A percentile compares a stretch with the other conserved stretches of the same genome.
Evolutionary conservation across 2,797 vertebrate species (phyloP).

Genomic region (Antennarius maculatus): DNA sequence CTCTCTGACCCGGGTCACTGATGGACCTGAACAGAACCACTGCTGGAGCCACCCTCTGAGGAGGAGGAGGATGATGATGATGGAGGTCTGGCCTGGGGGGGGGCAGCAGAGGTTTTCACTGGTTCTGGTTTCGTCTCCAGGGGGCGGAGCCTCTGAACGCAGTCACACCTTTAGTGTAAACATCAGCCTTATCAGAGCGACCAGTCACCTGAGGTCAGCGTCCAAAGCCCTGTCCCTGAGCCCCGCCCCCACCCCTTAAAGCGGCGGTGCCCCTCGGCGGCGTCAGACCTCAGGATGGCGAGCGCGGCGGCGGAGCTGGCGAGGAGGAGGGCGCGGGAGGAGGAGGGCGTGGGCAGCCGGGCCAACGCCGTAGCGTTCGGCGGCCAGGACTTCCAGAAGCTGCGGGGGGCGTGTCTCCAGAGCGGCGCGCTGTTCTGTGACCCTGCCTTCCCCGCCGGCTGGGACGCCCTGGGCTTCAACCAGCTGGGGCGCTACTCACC

Average conservation of each 20-base stretch:
- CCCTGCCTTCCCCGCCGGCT: slow-evolving; percentile 79
- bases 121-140: too few species aligned
- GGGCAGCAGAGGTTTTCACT: too few species aligned
- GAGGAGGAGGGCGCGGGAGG: slow-evolving; percentile 67
- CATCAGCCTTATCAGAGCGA: neutral
- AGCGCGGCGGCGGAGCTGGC: slow-evolving; percentile 62
- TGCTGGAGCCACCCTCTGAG: too few species aligned
- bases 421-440: slow-evolving; percentile 82
- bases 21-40: too few species aligned
- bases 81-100: too few species aligned
- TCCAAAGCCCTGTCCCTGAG: slow-evolving; percentile 13
- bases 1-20: too few species aligned
- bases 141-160: neutral
- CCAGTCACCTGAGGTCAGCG: slow-evolving; percentile 21
- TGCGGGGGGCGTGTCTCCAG: slow-evolving; percentile 76
- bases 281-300: slow-evolving; percentile 45
- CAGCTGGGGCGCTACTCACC: slow-evolving; percentile 83
- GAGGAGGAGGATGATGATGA: too few species aligned
- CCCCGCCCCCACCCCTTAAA: slow-evolving; percentile 2
- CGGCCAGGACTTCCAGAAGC: slow-evolving; percentile 82
- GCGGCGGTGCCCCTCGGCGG: too few species aligned
- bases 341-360: slow-evolving; percentile 75
- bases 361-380: slow-evolving; percentile 73
- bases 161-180: too few species aligned
- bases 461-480: slow-evolving; percentile 84